phyloP scores from a whole-genome alignment of 2,888 invertebrate genomes.

The Linyphia triangularis region DNA sequence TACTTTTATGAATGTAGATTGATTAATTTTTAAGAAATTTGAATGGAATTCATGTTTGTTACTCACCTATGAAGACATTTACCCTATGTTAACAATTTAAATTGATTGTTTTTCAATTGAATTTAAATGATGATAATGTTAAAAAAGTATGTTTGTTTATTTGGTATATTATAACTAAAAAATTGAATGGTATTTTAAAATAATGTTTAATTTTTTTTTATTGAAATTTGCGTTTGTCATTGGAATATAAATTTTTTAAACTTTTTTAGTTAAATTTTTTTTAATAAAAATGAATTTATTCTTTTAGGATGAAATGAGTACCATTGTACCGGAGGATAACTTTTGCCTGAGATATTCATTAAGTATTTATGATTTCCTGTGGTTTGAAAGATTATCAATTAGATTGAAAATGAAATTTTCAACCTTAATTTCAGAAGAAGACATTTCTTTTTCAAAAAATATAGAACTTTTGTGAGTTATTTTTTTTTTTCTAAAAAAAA shows the following conservation, averaged over 20 bases:
- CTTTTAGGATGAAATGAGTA: not conserved
- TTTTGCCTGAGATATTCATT: conserved; percentile 20
- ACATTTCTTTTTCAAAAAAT: not conserved
- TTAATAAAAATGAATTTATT: not conserved
- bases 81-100: too few species aligned
- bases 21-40: too few species aligned
- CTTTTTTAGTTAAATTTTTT: not conserved
- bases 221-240: too few species aligned
- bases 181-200: not conserved
- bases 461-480: conserved; percentile 25
- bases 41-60: too few species aligned
- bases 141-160: too few species aligned
- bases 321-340: not conserved
- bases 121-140: too few species aligned
- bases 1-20: too few species aligned
- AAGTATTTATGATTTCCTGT: conserved; percentile 53
- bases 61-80: too few species aligned
- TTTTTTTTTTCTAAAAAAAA: not conserved
- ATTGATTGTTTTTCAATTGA: too few species aligned
- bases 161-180: not conserved
- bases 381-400: conserved; percentile 44
- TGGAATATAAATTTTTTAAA: too few species aligned
- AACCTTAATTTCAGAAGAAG: conserved; percentile 12
- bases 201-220: not conserved
- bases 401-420: conserved; percentile 38